Evolutionary conservation across 2,797 vertebrate genomes (phyloP), one percentile per base, ranked within the genome.

Genomic region (Columba guinea): DNA sequence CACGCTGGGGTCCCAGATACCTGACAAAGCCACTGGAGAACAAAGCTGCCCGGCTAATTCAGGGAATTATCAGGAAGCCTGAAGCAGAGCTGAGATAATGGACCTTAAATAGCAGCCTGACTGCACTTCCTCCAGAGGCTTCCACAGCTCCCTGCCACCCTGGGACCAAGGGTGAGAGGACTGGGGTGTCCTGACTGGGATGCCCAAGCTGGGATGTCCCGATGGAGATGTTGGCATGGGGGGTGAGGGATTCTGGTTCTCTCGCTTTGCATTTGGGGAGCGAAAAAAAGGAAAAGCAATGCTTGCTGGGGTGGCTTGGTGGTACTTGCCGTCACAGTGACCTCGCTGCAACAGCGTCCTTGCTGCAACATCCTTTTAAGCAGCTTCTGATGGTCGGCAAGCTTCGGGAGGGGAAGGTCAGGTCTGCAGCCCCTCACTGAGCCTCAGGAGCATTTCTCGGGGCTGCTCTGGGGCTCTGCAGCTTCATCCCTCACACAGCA

Each of bases 41-140:
- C 97, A 98, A 97, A 98, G 97, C 94, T 63, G 21, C 83, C 86
- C 56, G 37, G 91, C 95, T 95, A 84, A 97, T 96, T 96, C 94
- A 17, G 94, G 97, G 97, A 96, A 92, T 97, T 94, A 96, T 95
- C 97, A 97, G 97, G 97, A 97, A 97, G 96, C 97, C 87, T 58
- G 96, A 17, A 91, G 94, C 97, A 81, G 95, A 88, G 94, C 96
- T 97, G 97, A 97, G 97, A 98, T 98, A 98, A 97, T 94, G 63
- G 87, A 67, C 97, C 93, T 70, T 75, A 97, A 97, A 98, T 96
- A 98, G 97, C 94, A 84, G 93, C 86, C 81, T 93, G 96, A 97
- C 87, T 86, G 94, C 37, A 35, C 93, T 97, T 96, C 96, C 95
- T 87, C 62, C n/a, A 32, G 30, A 23, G 73, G 48, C 35, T 55